Evolutionary conservation across 2,888 invertebrate species (phyloP).

Genomic region (Synanthedon vespiformis): DNA sequence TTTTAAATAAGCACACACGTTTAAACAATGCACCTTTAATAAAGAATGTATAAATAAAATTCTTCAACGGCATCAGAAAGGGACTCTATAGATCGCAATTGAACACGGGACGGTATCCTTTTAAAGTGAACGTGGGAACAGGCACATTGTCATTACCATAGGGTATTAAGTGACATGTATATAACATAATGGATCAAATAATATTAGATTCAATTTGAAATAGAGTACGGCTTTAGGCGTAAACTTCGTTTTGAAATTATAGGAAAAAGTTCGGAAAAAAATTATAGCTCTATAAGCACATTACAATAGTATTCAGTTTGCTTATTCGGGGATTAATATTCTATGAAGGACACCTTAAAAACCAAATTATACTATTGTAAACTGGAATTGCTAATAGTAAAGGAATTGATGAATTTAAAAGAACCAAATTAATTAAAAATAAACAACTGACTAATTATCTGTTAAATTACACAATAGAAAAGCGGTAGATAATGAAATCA

Average conservation of each 20-base stretch:
- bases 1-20: not conserved
- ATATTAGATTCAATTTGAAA: slow-evolving; percentile 33
- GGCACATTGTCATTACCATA: slow-evolving; percentile 36
- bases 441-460: too few species aligned
- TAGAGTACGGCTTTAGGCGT: slow-evolving; percentile 11
- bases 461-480: too few species aligned
- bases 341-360: too few species aligned
- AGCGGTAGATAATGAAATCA: too few species aligned
- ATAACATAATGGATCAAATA: slow-evolving; percentile 49
- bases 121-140: slow-evolving; percentile 57
- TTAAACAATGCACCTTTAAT: not conserved
- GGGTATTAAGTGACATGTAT: slow-evolving; percentile 43
- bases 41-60: not conserved
- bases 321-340: too few species aligned
- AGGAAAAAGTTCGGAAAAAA: slow-evolving; percentile 1
- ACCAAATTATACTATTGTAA: not conserved
- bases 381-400: slow-evolving; percentile 46
- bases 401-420: slow-evolving; percentile 52
- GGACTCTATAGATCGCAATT: slow-evolving; percentile 5
- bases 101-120: slow-evolving; percentile 33
- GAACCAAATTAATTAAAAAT: slow-evolving; percentile 48
- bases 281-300: not conserved
- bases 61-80: not conserved
- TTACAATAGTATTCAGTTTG: too few species aligned
- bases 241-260: slow-evolving; percentile 6